phyloP scores from a whole-genome alignment of 2,797 vertebrate species.

The Sphaeramia orbicularis region DNA sequence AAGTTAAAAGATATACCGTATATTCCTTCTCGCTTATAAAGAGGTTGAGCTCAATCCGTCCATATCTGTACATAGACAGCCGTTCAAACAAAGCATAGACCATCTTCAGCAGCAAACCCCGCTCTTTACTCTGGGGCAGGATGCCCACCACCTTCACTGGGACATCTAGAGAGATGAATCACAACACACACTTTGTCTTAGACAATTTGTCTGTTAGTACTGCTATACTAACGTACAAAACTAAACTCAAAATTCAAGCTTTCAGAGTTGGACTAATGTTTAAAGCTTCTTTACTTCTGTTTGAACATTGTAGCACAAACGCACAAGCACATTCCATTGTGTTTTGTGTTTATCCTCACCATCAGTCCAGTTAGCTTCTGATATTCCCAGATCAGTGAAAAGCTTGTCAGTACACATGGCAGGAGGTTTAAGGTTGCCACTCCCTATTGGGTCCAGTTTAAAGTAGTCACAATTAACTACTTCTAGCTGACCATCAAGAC shows the following conservation, averaged over 20 bases:
- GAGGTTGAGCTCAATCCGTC: conserved; percentile 92
- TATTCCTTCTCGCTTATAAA: conserved; percentile 92
- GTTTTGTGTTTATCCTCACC: conserved; percentile 79
- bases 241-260: too few relatives aligned
- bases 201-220: too few relatives aligned
- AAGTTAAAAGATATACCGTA: conserved; percentile 76
- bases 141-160: conserved; percentile 92
- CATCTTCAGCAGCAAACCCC: conserved; percentile 87
- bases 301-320: too few relatives aligned
- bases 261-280: too few relatives aligned
- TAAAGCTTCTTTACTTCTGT: too few relatives aligned
- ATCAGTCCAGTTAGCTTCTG: conserved; percentile 88
- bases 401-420: conserved; percentile 85
- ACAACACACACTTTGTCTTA: conserved; percentile 9
- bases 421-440: conserved; percentile 80
- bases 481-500: conserved; percentile 85
- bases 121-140: conserved; percentile 83
- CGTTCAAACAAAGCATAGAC: conserved; percentile 88
- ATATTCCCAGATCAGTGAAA: conserved; percentile 89
- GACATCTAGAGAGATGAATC: conserved; percentile 79
- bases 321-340: too few relatives aligned
- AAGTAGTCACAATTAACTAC: conserved; percentile 93
- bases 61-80: conserved; percentile 89
- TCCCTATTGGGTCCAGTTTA: conserved; percentile 86
- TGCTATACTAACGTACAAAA: too few relatives aligned